Evolutionary conservation across 2,888 invertebrate genomes (phyloP).

Genomic region (Neuroscelio doddi): DNA sequence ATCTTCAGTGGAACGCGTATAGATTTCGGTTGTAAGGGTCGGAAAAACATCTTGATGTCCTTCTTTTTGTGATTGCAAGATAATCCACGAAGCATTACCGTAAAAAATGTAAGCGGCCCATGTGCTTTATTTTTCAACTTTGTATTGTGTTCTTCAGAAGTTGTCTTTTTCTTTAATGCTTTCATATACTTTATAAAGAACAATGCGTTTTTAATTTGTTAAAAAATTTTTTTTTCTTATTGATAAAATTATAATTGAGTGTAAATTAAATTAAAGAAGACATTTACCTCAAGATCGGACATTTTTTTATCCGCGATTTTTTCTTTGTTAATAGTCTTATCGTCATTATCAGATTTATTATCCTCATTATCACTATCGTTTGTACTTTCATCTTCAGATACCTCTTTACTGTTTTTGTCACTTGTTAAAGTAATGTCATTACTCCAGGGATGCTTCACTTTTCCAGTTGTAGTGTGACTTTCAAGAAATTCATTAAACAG

Average conservation of each 20-base stretch:
- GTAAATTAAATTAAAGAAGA: no score
- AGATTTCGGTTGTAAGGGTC: slow-evolving; percentile 84
- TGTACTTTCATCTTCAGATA: slow-evolving; percentile 64
- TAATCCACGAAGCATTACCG: slow-evolving; percentile 84
- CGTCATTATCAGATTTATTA: slow-evolving; percentile 39
- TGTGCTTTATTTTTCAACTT: slow-evolving; percentile 68
- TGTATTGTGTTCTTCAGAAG: slow-evolving; percentile 59
- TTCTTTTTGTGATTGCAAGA: slow-evolving; percentile 87
- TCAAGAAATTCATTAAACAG: slow-evolving; percentile 91
- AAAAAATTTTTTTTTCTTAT: no score
- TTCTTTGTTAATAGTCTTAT: slow-evolving; percentile 56
- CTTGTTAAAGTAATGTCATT: slow-evolving; percentile 73
- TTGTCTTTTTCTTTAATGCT: slow-evolving; percentile 75
- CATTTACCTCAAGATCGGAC: slow-evolving; percentile 69
- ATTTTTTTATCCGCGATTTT: slow-evolving; percentile 71
- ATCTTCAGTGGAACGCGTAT: slow-evolving; percentile 84
- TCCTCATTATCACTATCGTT: slow-evolving; percentile 67
- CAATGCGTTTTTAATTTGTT: no score
- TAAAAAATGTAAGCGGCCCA: slow-evolving; percentile 72
- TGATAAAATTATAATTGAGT: no score
- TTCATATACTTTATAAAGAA: slow-evolving; percentile 78
- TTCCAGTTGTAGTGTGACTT: slow-evolving; percentile 77
- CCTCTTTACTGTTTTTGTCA: slow-evolving; percentile 23
- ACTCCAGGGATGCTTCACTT: slow-evolving; percentile 73
- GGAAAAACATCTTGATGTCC: slow-evolving; percentile 88